Conservation (phyloP, 2,113 vertebrate species). For the Mormoops blainvillei region DNA sequence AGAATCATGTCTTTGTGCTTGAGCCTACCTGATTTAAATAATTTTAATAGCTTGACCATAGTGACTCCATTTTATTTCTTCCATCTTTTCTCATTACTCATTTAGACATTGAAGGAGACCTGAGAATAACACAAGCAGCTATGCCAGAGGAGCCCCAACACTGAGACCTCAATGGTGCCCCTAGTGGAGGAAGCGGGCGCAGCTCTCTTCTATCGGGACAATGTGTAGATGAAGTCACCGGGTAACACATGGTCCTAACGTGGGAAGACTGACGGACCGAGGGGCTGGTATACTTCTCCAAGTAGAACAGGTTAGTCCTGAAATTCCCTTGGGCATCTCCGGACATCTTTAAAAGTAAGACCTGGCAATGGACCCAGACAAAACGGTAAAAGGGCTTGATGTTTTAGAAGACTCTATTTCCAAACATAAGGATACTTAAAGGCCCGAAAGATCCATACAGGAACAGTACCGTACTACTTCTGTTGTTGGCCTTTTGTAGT, state of each 20-base stretch:
- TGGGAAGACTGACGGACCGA: neutral
- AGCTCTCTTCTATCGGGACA: neutral
- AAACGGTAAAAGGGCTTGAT: neutral
- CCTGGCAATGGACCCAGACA: neutral
- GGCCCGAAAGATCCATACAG: neutral
- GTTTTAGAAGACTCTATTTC: neutral
- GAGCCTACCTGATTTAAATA: neutral
- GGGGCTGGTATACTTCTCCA: rapidly evolving
- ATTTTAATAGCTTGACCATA: neutral
- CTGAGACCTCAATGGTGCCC: rapidly evolving
- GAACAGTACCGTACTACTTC: neutral
- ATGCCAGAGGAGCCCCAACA: neutral
- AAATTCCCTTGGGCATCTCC: neutral
- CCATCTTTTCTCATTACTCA: neutral
- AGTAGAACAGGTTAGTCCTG: neutral
- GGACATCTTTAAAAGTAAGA: neutral
- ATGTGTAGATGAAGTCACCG: rapidly evolving
- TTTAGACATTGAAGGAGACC: neutral
- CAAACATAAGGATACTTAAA: neutral
- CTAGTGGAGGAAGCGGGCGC: neutral
- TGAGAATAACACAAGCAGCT: neutral
- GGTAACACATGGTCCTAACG: rapidly evolving
- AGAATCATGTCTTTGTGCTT: neutral
- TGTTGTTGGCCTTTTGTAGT: neutral
- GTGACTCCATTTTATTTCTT: neutral